phyloP scores from a whole-genome alignment of 2,113 vertebrate species.

The Toxotes chatareus region DNA sequence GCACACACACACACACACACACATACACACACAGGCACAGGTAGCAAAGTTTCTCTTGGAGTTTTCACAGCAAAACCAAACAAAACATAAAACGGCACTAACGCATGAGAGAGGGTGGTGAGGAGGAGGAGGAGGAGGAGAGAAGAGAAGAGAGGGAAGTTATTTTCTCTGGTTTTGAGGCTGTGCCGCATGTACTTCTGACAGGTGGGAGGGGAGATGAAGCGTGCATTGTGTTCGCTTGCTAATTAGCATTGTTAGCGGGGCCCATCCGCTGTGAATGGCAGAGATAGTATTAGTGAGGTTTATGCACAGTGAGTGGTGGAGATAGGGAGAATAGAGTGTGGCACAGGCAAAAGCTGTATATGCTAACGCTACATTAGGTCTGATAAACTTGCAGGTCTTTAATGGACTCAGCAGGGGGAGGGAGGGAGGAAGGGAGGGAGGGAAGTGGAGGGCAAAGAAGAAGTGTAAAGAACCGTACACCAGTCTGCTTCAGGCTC shows the following conservation, averaged over 20 bases:
- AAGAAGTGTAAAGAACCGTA: conserved; percentile 59
- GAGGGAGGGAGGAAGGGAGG: conserved; percentile 2
- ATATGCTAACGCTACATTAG: conserved; percentile 74
- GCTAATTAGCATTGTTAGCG: conserved; percentile 85
- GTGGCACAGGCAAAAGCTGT: conserved; percentile 55
- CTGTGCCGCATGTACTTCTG: conserved; percentile 70
- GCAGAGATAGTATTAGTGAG: conserved; percentile 75
- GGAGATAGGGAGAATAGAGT: conserved; percentile 66
- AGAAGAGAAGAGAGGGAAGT: conserved; percentile 69
- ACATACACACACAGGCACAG: conserved; percentile 30
- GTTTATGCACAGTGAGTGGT: conserved; percentile 71
- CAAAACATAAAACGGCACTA: conserved; percentile 77
- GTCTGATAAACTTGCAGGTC: conserved; percentile 78
- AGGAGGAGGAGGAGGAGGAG: conserved; percentile 50
- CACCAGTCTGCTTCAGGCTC: conserved; percentile 65
- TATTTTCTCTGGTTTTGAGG: conserved; percentile 78
- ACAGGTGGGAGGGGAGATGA: conserved; percentile 84
- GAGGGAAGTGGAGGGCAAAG: background rate
- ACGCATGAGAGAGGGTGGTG: conserved; percentile 51
- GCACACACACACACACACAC: conserved; percentile 1
- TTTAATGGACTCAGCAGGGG: conserved; percentile 74
- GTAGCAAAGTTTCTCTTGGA: conserved; percentile 77
- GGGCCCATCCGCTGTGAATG: conserved; percentile 75
- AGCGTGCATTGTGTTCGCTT: conserved; percentile 80
- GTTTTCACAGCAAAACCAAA: conserved; percentile 74